Base-by-base conservation (phyloP, 2,888 invertebrate species). In the Noctuana brunneofusca region DNA sequence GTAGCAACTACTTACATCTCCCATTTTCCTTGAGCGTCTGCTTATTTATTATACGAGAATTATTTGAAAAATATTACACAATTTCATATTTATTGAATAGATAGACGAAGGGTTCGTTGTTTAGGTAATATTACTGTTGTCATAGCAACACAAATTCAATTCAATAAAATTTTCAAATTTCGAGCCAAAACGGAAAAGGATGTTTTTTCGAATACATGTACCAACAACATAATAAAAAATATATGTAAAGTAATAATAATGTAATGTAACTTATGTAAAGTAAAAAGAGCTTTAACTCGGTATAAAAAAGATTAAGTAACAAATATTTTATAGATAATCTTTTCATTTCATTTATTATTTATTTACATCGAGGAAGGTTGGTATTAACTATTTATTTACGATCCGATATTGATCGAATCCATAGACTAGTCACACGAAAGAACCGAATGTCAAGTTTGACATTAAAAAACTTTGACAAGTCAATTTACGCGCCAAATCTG, bases 61-160 rank as follows among this genome's bases (percentile, higher is more conserved):
- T 20, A 9, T 9, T 20, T 12, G 14, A 8, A 46, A 9, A 16
- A 20, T 46, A 35, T 41, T 41, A 41, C 5, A 8, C 16, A 41
- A 12, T 41, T 41, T 41, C 41, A 41, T 41, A n/a, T 16, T 8
- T 41, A 16, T 16, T 41, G 3, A 16, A 5, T 41, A 8, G 1
- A 41, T 12, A 35, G 35, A n/a, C n/a, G 3, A 12, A n/a, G 12
- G 35, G n/a, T 3, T 12, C 12, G 32, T 12, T 2, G 3, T n/a
- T n/a, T n/a, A n/a, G n/a, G n/a, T n/a, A 12, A n/a, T 58, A 50
- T 50, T 41, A 14, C 35, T 8, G 50, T 58, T 50, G 41, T 41
- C 58, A 58, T 58, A 58, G 27, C 50, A 58, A 58, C 58, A 16
- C n/a, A 4, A 35, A 12, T n/a, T n/a, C 12, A n/a, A 35, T 3